Conservation (phyloP, 37 sponge, comb jelly and placozoan genomes). For the Crambe crambe region DNA sequence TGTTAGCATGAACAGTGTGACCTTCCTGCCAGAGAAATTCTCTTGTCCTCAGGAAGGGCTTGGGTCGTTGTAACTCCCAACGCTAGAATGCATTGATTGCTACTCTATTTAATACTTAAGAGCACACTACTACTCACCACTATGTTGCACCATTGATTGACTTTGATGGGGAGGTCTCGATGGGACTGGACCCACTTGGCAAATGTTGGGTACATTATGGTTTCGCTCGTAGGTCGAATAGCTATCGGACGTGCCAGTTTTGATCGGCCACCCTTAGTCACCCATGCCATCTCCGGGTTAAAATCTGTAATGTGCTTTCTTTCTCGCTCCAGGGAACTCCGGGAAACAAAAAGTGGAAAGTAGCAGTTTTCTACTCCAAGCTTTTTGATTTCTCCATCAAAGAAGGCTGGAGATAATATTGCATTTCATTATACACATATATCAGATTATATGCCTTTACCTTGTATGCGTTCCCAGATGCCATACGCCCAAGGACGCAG, state of each 20-base stretch:
- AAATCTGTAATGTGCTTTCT: conserved; percentile 97
- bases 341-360: conserved; percentile 99
- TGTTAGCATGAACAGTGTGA: conserved; percentile 89
- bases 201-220: conserved; percentile 98
- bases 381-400: conserved; percentile 88
- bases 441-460: conserved; percentile 43
- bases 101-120: too few relatives aligned
- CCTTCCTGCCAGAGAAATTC: conserved; percentile 99
- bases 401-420: conserved; percentile 66
- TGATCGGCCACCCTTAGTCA: conserved; percentile 90
- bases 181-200: conserved; percentile 97
- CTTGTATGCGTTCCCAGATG: conserved; percentile 98
- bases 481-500: conserved; percentile 94
- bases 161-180: conserved; percentile 92
- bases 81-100: conserved; percentile 62
- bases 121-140: conserved; percentile 77
- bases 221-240: conserved; percentile 97
- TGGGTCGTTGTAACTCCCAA: conserved; percentile 99
- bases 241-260: conserved; percentile 95
- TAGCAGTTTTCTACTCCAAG: conserved; percentile 95
- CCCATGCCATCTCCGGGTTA: conserved; percentile 99
- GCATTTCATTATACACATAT: not conserved
- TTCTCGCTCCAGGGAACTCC: conserved; percentile 91
- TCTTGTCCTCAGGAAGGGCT: conserved; percentile 96
- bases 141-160: conserved; percentile 99